Conservation (phyloP, 2,113 vertebrate species). For the Kobus ellipsiprymnus region DNA sequence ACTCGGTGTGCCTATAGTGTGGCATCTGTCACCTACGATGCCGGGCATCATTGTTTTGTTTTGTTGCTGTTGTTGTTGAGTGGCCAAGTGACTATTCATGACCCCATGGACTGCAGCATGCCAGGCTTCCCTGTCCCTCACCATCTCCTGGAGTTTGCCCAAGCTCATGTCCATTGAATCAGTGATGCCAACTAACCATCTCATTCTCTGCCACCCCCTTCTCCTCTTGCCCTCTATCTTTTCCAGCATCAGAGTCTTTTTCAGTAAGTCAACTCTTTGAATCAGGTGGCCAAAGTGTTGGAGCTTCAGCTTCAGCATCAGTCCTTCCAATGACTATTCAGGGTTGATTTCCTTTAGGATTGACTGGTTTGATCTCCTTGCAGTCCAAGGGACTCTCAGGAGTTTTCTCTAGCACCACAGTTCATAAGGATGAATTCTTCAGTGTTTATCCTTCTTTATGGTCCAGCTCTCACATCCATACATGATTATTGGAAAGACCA, state of each 20-base stretch:
- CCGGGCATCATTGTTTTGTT: not conserved
- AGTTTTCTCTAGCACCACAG: not conserved
- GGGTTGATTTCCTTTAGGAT: not conserved
- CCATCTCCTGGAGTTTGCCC: not conserved
- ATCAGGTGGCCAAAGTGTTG: not conserved
- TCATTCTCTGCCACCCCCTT: not conserved
- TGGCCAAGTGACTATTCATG: not conserved
- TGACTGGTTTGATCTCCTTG: not conserved
- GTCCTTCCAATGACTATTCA: not conserved
- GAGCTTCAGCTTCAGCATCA: not conserved
- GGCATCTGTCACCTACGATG: fast-evolving
- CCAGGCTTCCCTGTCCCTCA: not conserved
- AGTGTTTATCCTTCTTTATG: not conserved
- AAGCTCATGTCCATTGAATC: not conserved
- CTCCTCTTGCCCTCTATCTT: not conserved
- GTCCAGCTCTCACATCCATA: not conserved
- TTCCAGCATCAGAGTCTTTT: not conserved
- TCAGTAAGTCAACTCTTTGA: not conserved
- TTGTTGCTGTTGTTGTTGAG: not conserved
- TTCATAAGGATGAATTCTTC: not conserved
- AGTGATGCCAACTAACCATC: not conserved
- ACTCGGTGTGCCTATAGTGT: not conserved
- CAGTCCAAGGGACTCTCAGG: not conserved
- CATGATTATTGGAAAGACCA: not conserved
- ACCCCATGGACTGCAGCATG: not conserved